Evolutionary conservation across 2,888 invertebrate genomes (phyloP).

Genomic region (Eledone cirrhosa): DNA sequence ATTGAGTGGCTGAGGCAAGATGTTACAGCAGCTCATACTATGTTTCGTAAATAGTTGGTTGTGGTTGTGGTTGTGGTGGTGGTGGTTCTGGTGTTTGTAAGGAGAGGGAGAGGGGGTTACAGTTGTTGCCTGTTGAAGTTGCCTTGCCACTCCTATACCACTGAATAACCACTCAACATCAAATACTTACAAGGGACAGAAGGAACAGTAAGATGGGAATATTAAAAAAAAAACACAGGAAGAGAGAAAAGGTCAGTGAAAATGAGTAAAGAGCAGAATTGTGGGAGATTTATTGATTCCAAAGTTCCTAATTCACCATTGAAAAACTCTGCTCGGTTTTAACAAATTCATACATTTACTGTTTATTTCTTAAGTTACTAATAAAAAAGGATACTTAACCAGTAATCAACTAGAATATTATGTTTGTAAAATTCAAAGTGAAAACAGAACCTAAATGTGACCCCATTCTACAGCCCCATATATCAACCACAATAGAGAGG

Average conservation of each 20-base stretch:
- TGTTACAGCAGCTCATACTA: neutral
- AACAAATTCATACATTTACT: neutral
- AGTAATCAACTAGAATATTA: neutral
- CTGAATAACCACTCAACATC: slow-evolving; percentile 24
- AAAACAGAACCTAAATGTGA: neutral
- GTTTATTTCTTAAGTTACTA: neutral
- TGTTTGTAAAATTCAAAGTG: too few species aligned
- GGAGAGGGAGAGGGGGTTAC: neutral
- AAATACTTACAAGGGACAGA: neutral
- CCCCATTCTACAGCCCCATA: too few species aligned
- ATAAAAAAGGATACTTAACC: neutral
- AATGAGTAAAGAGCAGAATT: neutral
- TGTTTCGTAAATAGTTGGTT: too few species aligned
- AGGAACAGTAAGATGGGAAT: neutral
- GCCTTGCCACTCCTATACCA: slow-evolving; percentile 27
- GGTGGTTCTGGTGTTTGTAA: neutral
- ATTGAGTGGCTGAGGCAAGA: neutral
- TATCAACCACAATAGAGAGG: too few species aligned
- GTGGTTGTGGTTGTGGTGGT: too few species aligned
- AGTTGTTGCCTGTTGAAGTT: slow-evolving; percentile 28
- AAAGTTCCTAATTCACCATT: neutral
- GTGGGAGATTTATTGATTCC: slow-evolving; percentile 22
- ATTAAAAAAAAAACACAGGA: neutral
- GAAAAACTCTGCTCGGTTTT: neutral
- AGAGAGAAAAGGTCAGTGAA: neutral